phyloP scores from a whole-genome alignment of 2,113 vertebrate genomes.

The Sminthopsis crassicaudata region DNA sequence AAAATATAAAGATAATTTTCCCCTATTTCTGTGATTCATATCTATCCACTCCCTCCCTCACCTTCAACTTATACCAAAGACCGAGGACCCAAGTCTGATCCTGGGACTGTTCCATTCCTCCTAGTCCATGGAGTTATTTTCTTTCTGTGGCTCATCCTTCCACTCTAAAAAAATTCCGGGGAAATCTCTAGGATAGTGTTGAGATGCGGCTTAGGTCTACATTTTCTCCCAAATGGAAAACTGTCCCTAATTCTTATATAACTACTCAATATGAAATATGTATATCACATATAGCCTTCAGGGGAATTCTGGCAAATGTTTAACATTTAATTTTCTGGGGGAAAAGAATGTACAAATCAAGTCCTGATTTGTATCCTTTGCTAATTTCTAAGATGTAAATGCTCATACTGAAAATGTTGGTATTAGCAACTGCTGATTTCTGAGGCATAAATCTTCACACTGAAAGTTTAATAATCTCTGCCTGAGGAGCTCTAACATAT shows the following conservation, averaged over 20 bases:
- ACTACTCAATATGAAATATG: neutral
- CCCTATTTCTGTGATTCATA: neutral
- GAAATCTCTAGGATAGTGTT: neutral
- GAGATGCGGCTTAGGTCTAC: neutral
- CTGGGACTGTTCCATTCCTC: neutral
- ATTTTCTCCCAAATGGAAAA: neutral
- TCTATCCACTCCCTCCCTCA: neutral
- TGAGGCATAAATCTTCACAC: neutral
- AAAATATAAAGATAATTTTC: neutral
- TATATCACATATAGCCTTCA: neutral
- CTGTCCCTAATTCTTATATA: neutral
- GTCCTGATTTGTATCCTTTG: neutral
- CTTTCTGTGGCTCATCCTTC: neutral
- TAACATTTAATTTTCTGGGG: neutral
- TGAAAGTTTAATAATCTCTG: constrained; percentile 4
- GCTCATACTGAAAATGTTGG: neutral
- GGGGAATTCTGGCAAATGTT: neutral
- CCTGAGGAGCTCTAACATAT: neutral
- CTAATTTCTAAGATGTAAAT: neutral
- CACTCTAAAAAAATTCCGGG: neutral
- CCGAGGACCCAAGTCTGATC: neutral
- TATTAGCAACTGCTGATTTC: neutral
- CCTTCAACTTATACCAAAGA: neutral
- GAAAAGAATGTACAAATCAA: neutral
- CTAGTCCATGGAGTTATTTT: neutral